Evolutionary conservation across 2,888 invertebrate genomes (phyloP), one percentile per base, ranked within the genome.

Genomic region (Agrypnus murinus): DNA sequence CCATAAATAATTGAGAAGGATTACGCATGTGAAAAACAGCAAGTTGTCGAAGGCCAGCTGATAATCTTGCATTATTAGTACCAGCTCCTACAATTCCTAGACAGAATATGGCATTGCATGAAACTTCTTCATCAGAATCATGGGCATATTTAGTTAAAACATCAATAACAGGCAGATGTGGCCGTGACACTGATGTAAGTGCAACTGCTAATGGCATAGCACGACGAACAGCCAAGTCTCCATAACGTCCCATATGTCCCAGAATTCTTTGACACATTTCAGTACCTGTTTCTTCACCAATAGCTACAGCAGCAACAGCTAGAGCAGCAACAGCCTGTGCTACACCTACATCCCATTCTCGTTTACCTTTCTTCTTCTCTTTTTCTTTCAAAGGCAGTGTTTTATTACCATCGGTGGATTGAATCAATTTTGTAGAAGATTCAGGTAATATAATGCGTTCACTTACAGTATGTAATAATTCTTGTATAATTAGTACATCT

Each of bases 111-210:
- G 99, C 96, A 87, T 98, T 99, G 84, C 97, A 96, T 0, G 99
- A 97, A 53, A 99, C 98, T 83, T 99, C 98, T 57, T 95, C 92
- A 85, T 99, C 99, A 10, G 94, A 90, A 87, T 99, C 99, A 87
- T 99, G 99, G 0, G 98, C 98, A 86, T 97, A 99, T 87, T 99
- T 99, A 85, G 97, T 97, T 66, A 99, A 89, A 0, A 98, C 97
- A 84, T 99, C 99, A 69, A 99, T 90, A 75, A 98, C 95, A 75
- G 95, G 92, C 64, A 99, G 87, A 84, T 98, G 95, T 15, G 95
- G 99, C 87, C 99, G 98, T n/a, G 98, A 98, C 12, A 97, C 92
- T 2, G 98, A 98, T 75, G 96, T 93, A 40, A 99, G 89, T 10
- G 97, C 98, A 75, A 99, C 90, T 0, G 99, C 98, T 10, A 99